Conservation (phyloP, 2,888 invertebrate genomes). For the Busseola fusca region DNA sequence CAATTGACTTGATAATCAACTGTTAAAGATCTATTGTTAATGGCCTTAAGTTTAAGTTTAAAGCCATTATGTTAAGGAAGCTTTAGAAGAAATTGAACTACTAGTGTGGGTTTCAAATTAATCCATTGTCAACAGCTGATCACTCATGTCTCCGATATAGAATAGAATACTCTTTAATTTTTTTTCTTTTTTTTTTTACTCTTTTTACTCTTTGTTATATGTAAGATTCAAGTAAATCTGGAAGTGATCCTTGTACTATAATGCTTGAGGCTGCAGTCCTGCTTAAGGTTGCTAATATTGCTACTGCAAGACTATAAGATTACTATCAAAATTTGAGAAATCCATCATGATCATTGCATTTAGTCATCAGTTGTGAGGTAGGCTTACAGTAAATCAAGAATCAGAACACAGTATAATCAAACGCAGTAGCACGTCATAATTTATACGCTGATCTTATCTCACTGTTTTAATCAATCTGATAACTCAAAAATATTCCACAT, state of each 20-base stretch:
- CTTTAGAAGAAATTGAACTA: conserved; percentile 8
- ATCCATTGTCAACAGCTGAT: background rate
- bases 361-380: no score
- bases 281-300: background rate
- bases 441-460: conserved; percentile 35
- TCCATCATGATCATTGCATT: background rate
- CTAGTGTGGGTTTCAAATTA: background rate
- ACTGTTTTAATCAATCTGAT: conserved; percentile 29
- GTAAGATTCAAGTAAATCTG: background rate
- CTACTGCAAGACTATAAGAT: background rate
- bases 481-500: conserved; percentile 23
- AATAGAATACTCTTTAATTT: no score
- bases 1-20: conserved; percentile 23
- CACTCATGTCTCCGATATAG: background rate
- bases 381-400: background rate
- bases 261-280: no score
- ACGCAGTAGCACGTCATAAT: conserved; percentile 12
- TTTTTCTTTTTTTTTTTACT: no score
- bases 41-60: conserved; percentile 7
- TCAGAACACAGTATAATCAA: background rate
- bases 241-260: background rate
- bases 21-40: conserved; percentile 9
- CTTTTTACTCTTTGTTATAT: no score
- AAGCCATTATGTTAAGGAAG: background rate
- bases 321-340: background rate